These are phyloP conservation scores for Todiramphus saurophagus DNA, from an alignment of 2,113 vertebrate species.

Conservation along the genomic window DNA sequence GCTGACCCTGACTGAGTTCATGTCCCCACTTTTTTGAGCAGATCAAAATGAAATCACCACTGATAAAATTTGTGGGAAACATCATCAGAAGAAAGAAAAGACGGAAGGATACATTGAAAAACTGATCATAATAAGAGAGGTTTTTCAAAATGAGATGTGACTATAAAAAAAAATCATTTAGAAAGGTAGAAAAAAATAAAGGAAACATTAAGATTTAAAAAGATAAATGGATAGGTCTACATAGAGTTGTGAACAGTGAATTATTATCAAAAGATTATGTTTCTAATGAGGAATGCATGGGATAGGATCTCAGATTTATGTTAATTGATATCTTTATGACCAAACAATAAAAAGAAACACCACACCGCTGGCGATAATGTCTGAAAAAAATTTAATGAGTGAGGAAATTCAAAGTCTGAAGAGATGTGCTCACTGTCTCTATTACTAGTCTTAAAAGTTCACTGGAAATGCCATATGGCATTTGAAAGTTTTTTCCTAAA, in stretches of 20 bases:
- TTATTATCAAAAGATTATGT: background rate
- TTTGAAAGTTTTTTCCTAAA: background rate
- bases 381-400: background rate
- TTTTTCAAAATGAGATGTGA: background rate
- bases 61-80: background rate
- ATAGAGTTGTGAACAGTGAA: background rate
- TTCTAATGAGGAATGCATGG: background rate
- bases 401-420: background rate
- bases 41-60: background rate
- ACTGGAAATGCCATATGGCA: background rate
- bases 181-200: background rate
- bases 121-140: accelerated
- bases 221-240: background rate
- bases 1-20: background rate
- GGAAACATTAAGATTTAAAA: background rate
- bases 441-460: background rate
- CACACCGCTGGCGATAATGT: background rate
- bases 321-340: background rate
- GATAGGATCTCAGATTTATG: background rate
- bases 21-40: background rate
- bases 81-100: background rate
- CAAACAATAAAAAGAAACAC: background rate
- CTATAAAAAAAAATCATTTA: background rate
- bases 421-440: background rate
- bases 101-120: background rate